Percentiles rank a stretch among this genome's conserved stretches.
These are phyloP conservation scores for Bambusicola thoracicus DNA, from an alignment of 2,113 vertebrate genomes.

Conservation along the genomic window DNA sequence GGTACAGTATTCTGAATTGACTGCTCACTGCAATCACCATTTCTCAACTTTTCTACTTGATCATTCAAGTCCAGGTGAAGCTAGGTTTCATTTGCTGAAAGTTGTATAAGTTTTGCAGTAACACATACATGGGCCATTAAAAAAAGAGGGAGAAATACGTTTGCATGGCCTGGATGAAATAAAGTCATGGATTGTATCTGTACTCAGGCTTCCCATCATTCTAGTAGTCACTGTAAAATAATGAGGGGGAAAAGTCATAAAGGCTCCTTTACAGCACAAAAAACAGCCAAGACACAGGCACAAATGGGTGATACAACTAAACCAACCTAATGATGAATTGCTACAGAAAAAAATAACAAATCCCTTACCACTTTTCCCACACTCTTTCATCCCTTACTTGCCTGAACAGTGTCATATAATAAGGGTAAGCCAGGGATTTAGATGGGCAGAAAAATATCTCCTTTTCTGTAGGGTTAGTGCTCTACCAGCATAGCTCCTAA, in stretches of 20 bases:
- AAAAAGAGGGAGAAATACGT: neutral
- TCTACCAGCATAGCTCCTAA: neutral
- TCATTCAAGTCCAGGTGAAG: neutral
- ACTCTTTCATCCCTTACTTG: neutral
- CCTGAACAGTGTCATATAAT: neutral
- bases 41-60: neutral
- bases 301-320: neutral
- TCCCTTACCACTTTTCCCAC: neutral
- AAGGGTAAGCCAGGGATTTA: neutral
- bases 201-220: neutral
- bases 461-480: neutral
- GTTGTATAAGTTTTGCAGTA: neutral
- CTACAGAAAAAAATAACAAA: neutral
- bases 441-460: neutral
- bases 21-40: fast-evolving
- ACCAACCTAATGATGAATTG: neutral
- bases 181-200: neutral
- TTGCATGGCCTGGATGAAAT: neutral
- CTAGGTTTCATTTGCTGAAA: neutral
- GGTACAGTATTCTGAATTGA: neutral
- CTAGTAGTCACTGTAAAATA: neutral
- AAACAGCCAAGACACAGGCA: neutral
- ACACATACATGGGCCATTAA: neutral
- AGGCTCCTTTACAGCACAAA: neutral
- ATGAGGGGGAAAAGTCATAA: neutral